Base-by-base conservation (phyloP, 2,888 invertebrate genomes). In the Dermolepida albohirtum region DNA sequence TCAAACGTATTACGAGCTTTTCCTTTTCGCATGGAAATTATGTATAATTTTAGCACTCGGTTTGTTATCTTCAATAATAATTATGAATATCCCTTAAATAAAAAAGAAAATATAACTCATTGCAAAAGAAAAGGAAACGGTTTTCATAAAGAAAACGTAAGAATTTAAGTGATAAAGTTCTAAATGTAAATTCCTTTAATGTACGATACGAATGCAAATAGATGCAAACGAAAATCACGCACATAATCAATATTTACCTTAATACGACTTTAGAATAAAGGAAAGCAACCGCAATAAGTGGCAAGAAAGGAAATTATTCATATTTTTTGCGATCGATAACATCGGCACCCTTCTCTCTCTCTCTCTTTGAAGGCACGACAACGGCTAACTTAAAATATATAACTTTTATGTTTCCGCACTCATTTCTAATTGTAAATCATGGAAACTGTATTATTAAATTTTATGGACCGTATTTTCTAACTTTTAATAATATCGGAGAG, bases 161-260 rank as follows among this genome's bases (percentile, higher is more conserved):
- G 14, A 52, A 14, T 12, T 29, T 34, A 12, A 39, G 34, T 34
- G 29, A 39, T 16, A 14, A 51, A 51, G 51, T n/a, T 27, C 51
- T 51, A 11, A 29, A 34, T 34, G 7, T 12, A 52, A 52, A 39
- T 34, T 29, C 34, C 52, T 16, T 52, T 14, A 39, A 39, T 16
- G 52, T 8, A 12, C 34, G 52, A 10, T 14, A 7, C 6, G 29
- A 34, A 52, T 52, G 52, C 52, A 52, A 52, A 52, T 52, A n/a
- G 12, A 8, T 52, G 52, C 34, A 52, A 34, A 52, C 52, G 12
- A 34, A 52, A 52, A 34, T 52, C 52, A 52, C 34, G 52, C 52
- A 14, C 14, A n/a, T 39, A 39, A 52, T 52, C 52, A 6, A 34
- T 39, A 14, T 39, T 22, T 49, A 49, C 34, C 34, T 34, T 34